Base-by-base conservation (phyloP, 1,140 invertebrate genomes). In the Galleria mellonella region DNA sequence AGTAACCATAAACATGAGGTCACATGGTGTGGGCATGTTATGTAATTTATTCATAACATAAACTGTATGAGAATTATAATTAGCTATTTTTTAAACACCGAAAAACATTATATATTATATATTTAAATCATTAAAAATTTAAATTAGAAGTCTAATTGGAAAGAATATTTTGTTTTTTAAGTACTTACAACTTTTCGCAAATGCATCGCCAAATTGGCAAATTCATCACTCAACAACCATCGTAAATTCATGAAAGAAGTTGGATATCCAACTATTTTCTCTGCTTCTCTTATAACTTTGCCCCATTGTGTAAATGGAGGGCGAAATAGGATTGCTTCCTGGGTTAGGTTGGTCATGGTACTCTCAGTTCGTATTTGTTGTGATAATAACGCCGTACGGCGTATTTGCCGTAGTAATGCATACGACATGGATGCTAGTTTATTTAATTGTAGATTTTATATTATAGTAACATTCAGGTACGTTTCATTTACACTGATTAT, bases 231-330 rank as follows among this genome's bases (percentile, higher is more conserved):
- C 1, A 97, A 78, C 5, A 97, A 77, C 91, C 94, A 96, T 47
- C 94, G 83, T 12, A 97, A 78, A 77, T 93, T 96, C 51, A 97
- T 89, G 74, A 96, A 96, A 1, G 94, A 96, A 9, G 94, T 96
- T n/a, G 95, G 94, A 84, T 96, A 96, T 8, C 96, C 95, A 32
- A 97, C 96, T 56, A 97, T 92, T 86, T 96, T 96, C 70, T 97
- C 95, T 14, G 95, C 96, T 86, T 96, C 94, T 45, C 92, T 94
- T 29, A 85, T 74, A 56, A 83, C 61, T 66, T 85, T 79, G 49
- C 69, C 61, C 78, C 78, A 85, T 48, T 83, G 74, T 17, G 76
- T 55, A 23, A 81, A 33, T 33, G 79, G 71, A 63, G 79, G 79
- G 10, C 70, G 72, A 64, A 81, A 72, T 49, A 77, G 55, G 45